Evolutionary conservation across 1,140 invertebrate genomes (phyloP).

Genomic region (Brachystomella parvula): DNA sequence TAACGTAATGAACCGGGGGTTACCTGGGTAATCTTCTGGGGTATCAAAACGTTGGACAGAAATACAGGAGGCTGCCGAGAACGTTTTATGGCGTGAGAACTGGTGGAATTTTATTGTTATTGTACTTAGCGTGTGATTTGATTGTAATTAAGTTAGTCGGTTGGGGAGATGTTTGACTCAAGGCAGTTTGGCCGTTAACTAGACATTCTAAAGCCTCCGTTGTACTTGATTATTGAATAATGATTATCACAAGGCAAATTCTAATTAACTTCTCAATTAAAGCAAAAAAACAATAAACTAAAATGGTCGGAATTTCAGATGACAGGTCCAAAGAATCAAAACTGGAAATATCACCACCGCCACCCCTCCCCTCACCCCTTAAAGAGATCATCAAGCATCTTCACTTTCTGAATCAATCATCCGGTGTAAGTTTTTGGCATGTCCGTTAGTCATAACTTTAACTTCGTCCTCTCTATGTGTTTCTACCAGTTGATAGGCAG

Average conservation of each 20-base stretch:
- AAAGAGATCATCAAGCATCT: constrained; percentile 17
- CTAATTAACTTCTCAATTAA: too few relatives aligned
- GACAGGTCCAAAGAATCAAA: not conserved
- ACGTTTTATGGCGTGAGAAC: constrained; percentile 1
- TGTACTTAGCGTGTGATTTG: too few relatives aligned
- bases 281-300: not conserved
- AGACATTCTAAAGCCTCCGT: constrained; percentile 4
- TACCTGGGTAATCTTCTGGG: not conserved
- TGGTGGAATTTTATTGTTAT: constrained; percentile 1
- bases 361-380: not conserved
- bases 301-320: constrained; percentile 7
- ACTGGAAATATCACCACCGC: not conserved
- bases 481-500: constrained; percentile 33
- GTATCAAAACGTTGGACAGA: not conserved
- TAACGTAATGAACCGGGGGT: not conserved
- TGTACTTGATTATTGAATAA: constrained; percentile 10
- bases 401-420: constrained; percentile 35
- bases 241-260: constrained; percentile 4
- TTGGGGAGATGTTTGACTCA: constrained; percentile 1
- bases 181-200: constrained; percentile 5
- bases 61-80: too few relatives aligned
- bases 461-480: constrained; percentile 12
- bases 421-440: constrained; percentile 16
- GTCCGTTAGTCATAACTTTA: constrained; percentile 8
- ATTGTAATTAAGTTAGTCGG: constrained; percentile 1